Conservation (phyloP, 2,113 vertebrate genomes). For the Nesogale talazaci region DNA sequence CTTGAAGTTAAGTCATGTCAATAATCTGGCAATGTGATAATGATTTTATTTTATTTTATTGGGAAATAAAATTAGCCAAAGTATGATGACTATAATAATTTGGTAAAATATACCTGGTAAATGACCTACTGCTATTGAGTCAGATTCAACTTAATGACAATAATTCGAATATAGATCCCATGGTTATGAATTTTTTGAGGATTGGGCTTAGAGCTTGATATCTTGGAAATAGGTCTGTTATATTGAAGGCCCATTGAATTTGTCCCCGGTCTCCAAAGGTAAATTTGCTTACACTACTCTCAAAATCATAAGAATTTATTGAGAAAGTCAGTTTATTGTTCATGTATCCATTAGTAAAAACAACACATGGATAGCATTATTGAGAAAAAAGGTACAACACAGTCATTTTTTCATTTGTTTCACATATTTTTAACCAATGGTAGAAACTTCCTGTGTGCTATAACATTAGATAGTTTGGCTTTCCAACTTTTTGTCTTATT, state of each 20-base stretch:
- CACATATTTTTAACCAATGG: background rate
- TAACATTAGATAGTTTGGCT: background rate
- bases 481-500: background rate
- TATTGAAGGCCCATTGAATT: background rate
- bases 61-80: background rate
- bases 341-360: background rate
- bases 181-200: background rate
- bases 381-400: background rate
- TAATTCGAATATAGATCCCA: background rate
- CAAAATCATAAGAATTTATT: background rate
- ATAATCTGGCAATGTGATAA: background rate
- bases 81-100: background rate
- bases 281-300: background rate
- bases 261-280: background rate
- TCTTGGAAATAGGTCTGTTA: background rate
- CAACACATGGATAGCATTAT: background rate
- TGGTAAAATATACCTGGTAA: background rate
- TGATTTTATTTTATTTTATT: background rate
- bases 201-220: no score
- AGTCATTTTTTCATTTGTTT: background rate
- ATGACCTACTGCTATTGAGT: no score
- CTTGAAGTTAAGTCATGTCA: no score
- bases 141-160: no score
- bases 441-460: background rate
- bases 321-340: background rate